Conservation (phyloP, 2,113 vertebrate species). For the Tupaia chinensis region DNA sequence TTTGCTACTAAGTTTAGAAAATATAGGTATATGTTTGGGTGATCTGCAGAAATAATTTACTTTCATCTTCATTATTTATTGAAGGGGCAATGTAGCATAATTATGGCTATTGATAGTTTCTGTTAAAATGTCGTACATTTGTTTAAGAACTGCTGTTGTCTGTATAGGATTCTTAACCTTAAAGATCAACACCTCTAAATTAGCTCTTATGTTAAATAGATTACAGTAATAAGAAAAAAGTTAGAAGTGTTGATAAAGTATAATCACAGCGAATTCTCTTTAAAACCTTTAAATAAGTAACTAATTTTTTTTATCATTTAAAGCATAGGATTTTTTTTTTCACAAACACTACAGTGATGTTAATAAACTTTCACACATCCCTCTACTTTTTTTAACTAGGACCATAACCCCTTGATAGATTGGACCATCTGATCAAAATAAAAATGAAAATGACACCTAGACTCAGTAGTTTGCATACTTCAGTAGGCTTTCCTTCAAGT, state of each 20-base stretch:
- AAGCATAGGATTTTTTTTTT: slow-evolving; percentile 42
- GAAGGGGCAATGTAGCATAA: neutral
- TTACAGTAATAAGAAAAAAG: slow-evolving; percentile 35
- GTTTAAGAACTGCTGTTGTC: neutral
- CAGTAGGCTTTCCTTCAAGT: slow-evolving; percentile 56
- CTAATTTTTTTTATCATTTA: slow-evolving; percentile 22
- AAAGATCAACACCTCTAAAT: slow-evolving; percentile 22
- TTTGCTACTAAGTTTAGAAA: neutral
- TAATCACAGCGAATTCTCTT: neutral
- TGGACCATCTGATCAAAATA: slow-evolving; percentile 52
- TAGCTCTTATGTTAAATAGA: neutral
- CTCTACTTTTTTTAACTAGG: slow-evolving; percentile 9
- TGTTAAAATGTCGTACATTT: neutral
- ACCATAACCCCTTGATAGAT: neutral
- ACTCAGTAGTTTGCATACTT: slow-evolving; percentile 32
- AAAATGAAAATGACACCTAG: slow-evolving; percentile 66
- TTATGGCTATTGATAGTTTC: slow-evolving; percentile 1
- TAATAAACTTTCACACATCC: slow-evolving; percentile 21
- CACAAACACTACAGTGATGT: neutral
- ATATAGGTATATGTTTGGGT: neutral
- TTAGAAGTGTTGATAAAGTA: neutral
- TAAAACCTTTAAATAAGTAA: slow-evolving; percentile 41
- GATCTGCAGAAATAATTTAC: neutral
- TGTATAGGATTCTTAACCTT: slow-evolving; percentile 21
- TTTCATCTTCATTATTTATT: neutral